Conservation (phyloP, 2,888 invertebrate genomes). For the Halictus quadricinctus region DNA sequence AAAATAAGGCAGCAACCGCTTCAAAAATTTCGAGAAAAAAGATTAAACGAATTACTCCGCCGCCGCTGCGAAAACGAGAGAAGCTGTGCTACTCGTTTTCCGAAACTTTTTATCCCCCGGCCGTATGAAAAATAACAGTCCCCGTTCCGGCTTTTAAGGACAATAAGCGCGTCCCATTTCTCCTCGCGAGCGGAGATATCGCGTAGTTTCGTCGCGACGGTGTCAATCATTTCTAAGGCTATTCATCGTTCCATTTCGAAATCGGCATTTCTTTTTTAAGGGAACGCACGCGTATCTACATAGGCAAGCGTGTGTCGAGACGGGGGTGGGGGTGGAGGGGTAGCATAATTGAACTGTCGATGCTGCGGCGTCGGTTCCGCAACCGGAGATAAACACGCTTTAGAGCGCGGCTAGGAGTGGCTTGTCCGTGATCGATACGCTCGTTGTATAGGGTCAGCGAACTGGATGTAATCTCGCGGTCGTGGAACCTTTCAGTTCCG, state of each 20-base stretch:
- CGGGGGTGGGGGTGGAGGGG: no score
- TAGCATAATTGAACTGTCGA: constrained; percentile 21
- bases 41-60: neutral
- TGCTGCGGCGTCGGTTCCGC: constrained; percentile 26
- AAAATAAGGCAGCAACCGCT: neutral
- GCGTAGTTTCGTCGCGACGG: neutral
- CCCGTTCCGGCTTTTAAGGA: neutral
- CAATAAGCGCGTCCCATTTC: neutral
- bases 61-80: neutral
- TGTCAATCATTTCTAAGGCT: neutral
- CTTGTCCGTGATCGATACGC: constrained; percentile 40
- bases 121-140: neutral
- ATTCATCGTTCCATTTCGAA: neutral
- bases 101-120: neutral
- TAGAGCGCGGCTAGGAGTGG: constrained; percentile 40
- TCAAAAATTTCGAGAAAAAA: neutral
- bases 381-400: constrained; percentile 41
- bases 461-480: constrained; percentile 45
- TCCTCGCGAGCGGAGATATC: neutral
- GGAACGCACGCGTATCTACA: neutral
- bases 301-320: neutral
- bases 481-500: constrained; percentile 43
- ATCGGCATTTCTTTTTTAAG: neutral
- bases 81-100: neutral
- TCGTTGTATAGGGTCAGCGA: constrained; percentile 40